Evolutionary conservation across 53 echinoderm and acorn worm genomes (phyloP), one percentile per base, ranked within the genome.

Genomic region (Apostichopus leukothele): DNA sequence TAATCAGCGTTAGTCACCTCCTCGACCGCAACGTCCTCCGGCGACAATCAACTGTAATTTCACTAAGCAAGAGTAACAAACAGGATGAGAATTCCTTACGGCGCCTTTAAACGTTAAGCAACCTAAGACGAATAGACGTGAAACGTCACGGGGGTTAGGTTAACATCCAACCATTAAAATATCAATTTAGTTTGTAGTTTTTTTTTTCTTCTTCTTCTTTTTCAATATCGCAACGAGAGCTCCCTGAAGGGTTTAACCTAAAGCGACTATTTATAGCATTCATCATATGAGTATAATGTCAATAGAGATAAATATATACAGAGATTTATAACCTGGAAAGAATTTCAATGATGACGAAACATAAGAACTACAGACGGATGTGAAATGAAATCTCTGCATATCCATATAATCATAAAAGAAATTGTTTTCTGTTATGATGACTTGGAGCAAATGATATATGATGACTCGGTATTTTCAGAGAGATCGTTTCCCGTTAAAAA

Each of bases 41-140:
- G 63, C 63, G 63, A 63, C 63, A 63, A 63, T 63, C 63, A 63
- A 63, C 63, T 63, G 63, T 63, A 63, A 63, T 63, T 63, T 63
- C 63, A 63, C 12, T 63, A 13, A 63, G 12, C 12, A 11, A 11
- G 63, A 63, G 63, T 63, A 63, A 63, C 8, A 16, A 63, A 63
- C 14, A 16, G 16, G 63, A 63, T 63, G 11, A 63, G 16, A 63
- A 63, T 63, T 63, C 63, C 63, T 63, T 11, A 63, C 63, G 63
- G 63, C 63, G 16, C 63, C 63, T 63, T 63, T 63, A 63, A 63
- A 39, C 63, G 9, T 39, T 63, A 63, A 63, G 16, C 63, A 63
- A 63, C 11, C 11, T 16, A 16, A 16, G 16, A 63, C 12, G 63
- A 63, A 63, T 63, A 63, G 63, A 63, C 63, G 63, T 63, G 63